Conservation (phyloP, 2,888 invertebrate species). For the Aelia acuminata region DNA sequence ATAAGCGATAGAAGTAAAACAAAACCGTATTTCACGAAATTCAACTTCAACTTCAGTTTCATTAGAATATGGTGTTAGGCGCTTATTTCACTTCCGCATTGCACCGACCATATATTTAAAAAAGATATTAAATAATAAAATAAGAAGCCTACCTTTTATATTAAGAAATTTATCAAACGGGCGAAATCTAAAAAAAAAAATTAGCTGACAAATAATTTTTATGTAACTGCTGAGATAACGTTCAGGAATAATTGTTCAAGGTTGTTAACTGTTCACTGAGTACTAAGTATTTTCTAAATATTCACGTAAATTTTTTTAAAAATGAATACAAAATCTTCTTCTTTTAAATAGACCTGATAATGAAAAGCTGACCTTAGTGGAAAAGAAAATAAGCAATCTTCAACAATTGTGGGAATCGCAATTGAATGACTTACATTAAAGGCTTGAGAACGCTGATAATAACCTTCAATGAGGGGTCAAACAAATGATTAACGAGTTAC, state of each 20-base stretch:
- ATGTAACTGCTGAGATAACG: not conserved
- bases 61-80: no score
- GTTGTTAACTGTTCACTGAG: not conserved
- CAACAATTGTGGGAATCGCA: slow-evolving; percentile 24
- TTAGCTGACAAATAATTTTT: not conserved
- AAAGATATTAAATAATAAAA: no score
- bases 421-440: not conserved
- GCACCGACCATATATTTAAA: no score
- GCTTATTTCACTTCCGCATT: no score
- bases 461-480: not conserved
- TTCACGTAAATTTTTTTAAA: not conserved
- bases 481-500: not conserved
- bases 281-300: not conserved
- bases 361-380: slow-evolving; percentile 1
- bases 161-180: not conserved
- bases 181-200: not conserved
- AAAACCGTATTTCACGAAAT: no score
- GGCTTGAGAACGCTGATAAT: not conserved
- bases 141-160: no score
- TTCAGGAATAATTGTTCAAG: not conserved
- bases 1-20: no score
- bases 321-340: not conserved
- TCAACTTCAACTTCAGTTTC: no score
- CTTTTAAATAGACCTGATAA: not conserved
- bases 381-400: not conserved